Conservation (phyloP, 2,113 vertebrate genomes). For the Grammomys dolichurus region DNA sequence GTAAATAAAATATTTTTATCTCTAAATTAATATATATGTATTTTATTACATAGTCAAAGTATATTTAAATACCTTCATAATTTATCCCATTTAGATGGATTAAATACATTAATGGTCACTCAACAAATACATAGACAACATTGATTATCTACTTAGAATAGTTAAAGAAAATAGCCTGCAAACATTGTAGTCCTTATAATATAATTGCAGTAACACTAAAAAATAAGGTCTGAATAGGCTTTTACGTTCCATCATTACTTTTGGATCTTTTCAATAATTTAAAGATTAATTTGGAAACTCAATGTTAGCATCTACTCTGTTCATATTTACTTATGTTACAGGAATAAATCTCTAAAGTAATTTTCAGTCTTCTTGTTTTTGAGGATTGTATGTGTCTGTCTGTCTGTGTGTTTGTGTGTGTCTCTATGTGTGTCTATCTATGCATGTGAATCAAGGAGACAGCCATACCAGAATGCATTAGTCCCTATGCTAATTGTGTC, state of each 20-base stretch:
- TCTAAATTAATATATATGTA: background rate
- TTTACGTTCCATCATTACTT: background rate
- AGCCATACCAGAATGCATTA: background rate
- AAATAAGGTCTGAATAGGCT: background rate
- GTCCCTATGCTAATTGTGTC: background rate
- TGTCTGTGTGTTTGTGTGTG: background rate
- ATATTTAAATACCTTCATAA: background rate
- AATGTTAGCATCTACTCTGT: background rate
- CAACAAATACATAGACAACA: background rate
- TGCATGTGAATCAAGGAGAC: fast-evolving
- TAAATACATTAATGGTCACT: background rate
- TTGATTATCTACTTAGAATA: background rate
- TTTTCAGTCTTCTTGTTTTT: background rate
- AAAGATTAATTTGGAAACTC: background rate
- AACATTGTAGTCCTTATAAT: background rate
- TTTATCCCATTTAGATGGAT: background rate
- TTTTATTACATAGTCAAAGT: background rate
- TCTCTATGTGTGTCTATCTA: fast-evolving
- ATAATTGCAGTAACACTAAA: background rate
- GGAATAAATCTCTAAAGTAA: background rate
- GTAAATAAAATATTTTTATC: background rate
- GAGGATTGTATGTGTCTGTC: fast-evolving
- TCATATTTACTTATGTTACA: background rate
- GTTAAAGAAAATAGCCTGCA: background rate
- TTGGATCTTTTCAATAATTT: background rate